Conservation (phyloP, 2,888 invertebrate genomes). For the Terebella lapidaria region DNA sequence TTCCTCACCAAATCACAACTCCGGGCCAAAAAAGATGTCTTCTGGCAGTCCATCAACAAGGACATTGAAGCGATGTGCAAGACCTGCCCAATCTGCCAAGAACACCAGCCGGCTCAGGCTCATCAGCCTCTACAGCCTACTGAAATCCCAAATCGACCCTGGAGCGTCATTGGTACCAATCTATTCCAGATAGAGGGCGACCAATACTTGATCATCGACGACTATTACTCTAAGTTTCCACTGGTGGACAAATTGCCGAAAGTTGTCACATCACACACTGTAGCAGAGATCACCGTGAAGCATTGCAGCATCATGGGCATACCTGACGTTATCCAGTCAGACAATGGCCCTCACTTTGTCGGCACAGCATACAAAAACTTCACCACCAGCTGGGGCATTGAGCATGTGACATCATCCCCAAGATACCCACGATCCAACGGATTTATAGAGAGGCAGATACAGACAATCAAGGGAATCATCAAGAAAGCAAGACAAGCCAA, state of each 20-base stretch:
- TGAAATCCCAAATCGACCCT: not conserved
- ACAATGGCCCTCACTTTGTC: not conserved
- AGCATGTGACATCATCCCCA: no score
- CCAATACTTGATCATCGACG: not conserved
- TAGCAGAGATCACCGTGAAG: not conserved
- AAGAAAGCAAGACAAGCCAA: not conserved
- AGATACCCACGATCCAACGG: slow-evolving; percentile 1
- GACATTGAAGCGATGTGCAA: not conserved
- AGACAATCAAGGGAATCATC: not conserved
- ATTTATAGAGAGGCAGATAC: not conserved
- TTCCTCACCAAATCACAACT: slow-evolving; percentile 10
- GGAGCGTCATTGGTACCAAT: not conserved
- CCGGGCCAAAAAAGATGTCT: not conserved
- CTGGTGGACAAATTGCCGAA: not conserved
- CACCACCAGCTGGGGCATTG: no score
- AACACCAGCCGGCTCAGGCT: not conserved
- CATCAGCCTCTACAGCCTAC: not conserved
- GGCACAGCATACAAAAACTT: not conserved
- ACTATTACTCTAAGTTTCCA: not conserved
- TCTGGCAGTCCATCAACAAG: not conserved
- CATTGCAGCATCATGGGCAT: not conserved
- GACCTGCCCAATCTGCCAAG: not conserved
- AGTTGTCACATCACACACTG: no score
- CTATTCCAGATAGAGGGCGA: not conserved
- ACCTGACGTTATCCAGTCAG: not conserved